Conservation (phyloP, 2,113 vertebrate species). For the Caloenas nicobarica region DNA sequence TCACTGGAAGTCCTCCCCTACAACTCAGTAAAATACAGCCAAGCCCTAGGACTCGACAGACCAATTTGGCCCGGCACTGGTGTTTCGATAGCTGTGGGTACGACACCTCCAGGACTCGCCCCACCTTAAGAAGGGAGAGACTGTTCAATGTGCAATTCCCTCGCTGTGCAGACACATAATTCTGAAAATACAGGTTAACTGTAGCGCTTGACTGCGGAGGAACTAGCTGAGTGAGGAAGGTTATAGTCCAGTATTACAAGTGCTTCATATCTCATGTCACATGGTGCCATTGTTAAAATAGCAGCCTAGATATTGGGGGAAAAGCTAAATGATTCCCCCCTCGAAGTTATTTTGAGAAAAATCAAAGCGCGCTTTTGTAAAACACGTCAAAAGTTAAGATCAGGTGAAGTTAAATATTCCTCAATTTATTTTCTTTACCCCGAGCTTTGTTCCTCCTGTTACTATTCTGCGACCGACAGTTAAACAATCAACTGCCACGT, state of each 20-base stretch:
- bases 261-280: fast-evolving
- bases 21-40: neutral
- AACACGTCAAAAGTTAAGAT: neutral
- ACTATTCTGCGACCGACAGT: neutral
- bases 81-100: neutral
- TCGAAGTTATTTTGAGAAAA: neutral
- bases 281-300: neutral
- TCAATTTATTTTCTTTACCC: neutral
- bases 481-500: neutral
- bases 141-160: neutral
- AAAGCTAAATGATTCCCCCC: neutral
- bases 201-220: fast-evolving
- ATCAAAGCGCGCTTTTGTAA: neutral
- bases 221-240: neutral
- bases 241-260: neutral
- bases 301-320: fast-evolving
- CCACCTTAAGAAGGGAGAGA: neutral
- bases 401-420: neutral
- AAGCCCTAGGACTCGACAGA: neutral
- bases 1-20: neutral
- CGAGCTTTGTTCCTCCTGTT: neutral
- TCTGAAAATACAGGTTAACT: neutral
- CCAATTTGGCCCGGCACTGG: neutral
- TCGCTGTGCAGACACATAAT: fast-evolving
- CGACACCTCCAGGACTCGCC: neutral